Evolutionary conservation across 2,113 vertebrate genomes (phyloP).

Genomic region (Sarotherodon lohbergeri): DNA sequence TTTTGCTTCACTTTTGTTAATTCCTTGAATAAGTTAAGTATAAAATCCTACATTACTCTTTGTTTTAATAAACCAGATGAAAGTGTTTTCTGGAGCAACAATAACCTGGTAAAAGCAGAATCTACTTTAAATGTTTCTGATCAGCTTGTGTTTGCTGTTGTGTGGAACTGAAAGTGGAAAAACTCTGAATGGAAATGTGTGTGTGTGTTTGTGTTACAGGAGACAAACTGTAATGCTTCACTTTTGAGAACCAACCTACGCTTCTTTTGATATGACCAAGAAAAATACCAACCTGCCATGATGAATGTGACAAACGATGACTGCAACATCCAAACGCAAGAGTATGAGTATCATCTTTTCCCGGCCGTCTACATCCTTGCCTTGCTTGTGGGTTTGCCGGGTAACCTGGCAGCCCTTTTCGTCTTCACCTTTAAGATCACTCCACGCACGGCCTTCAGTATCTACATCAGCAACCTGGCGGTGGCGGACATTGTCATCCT

Average conservation of each 20-base stretch:
- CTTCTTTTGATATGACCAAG: neutral
- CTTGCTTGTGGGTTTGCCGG: conserved; percentile 72
- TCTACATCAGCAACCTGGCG: conserved; percentile 78
- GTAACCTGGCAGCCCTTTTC: conserved; percentile 68
- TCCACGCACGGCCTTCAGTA: conserved; percentile 51
- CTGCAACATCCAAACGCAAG: conserved; percentile 30
- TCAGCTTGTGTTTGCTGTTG: neutral
- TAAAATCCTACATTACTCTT: neutral
- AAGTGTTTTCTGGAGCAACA: neutral
- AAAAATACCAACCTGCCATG: neutral
- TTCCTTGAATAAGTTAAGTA: neutral
- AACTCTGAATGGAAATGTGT: conserved; percentile 23
- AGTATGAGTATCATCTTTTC: conserved; percentile 75
- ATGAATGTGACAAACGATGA: neutral
- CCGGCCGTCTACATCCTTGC: conserved; percentile 66
- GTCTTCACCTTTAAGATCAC: conserved; percentile 53
- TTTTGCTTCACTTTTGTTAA: neutral
- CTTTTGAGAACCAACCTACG: neutral
- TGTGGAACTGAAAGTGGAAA: neutral
- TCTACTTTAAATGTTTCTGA: neutral
- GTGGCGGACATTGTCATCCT: conserved; percentile 71
- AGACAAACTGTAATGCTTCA: neutral
- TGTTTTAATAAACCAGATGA: neutral
- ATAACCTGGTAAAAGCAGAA: neutral
- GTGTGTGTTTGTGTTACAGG: neutral